Evolutionary conservation across 23 tunicate genomes (phyloP).

Genomic region (Diplosoma virens): DNA sequence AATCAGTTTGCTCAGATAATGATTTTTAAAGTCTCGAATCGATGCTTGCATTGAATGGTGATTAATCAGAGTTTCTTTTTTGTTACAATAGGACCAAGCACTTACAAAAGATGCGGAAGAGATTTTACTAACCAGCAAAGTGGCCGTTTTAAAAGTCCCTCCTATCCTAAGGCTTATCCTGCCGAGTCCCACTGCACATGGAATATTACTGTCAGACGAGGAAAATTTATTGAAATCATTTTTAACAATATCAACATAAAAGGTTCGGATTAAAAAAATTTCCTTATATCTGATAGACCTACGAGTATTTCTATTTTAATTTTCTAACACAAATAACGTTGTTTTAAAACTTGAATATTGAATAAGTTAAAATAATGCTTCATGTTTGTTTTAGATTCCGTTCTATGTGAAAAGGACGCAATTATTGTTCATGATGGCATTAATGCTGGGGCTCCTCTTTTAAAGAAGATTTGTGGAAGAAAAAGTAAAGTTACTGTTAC

Average conservation of each 20-base stretch:
- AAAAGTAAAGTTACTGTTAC: slow-evolving; percentile 1
- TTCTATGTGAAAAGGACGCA: slow-evolving; percentile 88
- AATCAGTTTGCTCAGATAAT: no score
- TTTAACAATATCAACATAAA: slow-evolving; percentile 59
- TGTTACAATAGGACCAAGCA: slow-evolving; percentile 26
- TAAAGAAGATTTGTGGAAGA: slow-evolving; percentile 80
- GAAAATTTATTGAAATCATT: slow-evolving; percentile 51
- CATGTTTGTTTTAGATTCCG: slow-evolving; percentile 29
- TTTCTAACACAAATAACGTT: background rate
- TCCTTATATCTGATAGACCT: background rate
- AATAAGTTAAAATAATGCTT: background rate
- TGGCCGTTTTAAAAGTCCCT: slow-evolving; percentile 78
- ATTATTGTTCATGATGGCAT: slow-evolving; percentile 86
- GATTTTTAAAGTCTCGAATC: no score
- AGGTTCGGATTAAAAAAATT: slow-evolving; percentile 36
- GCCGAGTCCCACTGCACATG: slow-evolving; percentile 92
- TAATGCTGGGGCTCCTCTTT: slow-evolving; percentile 66
- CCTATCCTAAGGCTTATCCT: slow-evolving; percentile 70
- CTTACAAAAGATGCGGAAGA: slow-evolving; percentile 80
- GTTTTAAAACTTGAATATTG: background rate
- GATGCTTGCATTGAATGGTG: no score
- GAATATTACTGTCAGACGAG: slow-evolving; percentile 71
- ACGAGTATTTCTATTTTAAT: background rate
- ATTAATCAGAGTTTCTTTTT: no score
- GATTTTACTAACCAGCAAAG: slow-evolving; percentile 58